Percentiles rank a stretch among this genome's conserved stretches.
These are phyloP conservation scores for Rhyacophila brunnea DNA, from an alignment of 1,140 invertebrate genomes.

Conservation along the genomic window DNA sequence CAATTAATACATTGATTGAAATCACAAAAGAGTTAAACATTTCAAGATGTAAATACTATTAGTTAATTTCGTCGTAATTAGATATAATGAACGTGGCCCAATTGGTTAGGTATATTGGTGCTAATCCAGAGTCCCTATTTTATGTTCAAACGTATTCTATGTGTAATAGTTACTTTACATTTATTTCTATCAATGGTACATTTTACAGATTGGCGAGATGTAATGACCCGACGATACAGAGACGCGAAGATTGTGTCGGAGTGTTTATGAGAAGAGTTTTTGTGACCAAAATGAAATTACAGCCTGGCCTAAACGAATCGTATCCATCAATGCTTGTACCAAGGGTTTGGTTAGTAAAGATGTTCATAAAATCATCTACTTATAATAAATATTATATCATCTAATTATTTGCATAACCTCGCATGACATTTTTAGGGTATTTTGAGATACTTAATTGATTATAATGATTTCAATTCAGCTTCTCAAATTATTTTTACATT, in stretches of 20 bases:
- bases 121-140: too few species aligned
- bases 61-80: too few species aligned
- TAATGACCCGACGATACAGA: constrained; percentile 89
- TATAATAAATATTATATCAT: neutral
- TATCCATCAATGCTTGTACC: constrained; percentile 96
- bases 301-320: constrained; percentile 74
- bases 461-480: too few species aligned
- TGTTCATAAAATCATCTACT: constrained; percentile 5
- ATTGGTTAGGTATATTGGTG: too few species aligned
- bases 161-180: too few species aligned
- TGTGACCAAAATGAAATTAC: constrained; percentile 97
- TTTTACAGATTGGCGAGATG: constrained; percentile 80
- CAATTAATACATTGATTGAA: too few species aligned
- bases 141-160: too few species aligned
- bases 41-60: too few species aligned
- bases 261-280: constrained; percentile 93
- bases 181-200: neutral
- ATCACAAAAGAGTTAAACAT: too few species aligned
- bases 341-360: constrained; percentile 84
- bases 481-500: too few species aligned
- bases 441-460: neutral
- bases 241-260: constrained; percentile 88
- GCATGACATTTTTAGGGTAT: neutral
- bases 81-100: too few species aligned
- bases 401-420: neutral